Evolutionary conservation across 2,888 invertebrate species (phyloP), one percentile per base, ranked within the genome.

Genomic region (Ernsta delagoae): DNA sequence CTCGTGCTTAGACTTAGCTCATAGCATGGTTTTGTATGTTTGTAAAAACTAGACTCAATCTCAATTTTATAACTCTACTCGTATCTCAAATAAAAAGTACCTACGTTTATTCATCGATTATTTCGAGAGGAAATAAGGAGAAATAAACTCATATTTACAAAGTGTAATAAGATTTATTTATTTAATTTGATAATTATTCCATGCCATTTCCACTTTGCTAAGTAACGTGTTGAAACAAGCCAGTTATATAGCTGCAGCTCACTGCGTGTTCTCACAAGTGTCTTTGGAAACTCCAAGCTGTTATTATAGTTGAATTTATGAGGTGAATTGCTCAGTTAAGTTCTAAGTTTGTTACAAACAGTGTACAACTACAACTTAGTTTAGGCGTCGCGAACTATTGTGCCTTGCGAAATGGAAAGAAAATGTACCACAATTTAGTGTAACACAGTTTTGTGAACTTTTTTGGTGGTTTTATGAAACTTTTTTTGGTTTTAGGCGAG

Each of bases 221-320:
- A 71, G 72, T 57, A 57, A 48, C 75, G 11, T 56, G 82, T 81
- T 75, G 48, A 78, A 79, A 75, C 72, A 73, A 75, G 72, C 83
- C 76, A 79, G 79, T 85, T 84, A 81, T 80, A 83, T 84, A 68
- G 75, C 79, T 78, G 77, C 76, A 80, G 84, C 84, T 86, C 87
- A 87, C 83, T 85, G 86, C 82, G 82, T 83, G 78, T 83, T 84
- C 82, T 82, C 85, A 89, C 88, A 87, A 88, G 88, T 88, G 87
- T 85, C 88, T 87, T 75, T 87, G 87, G 88, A 84, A 88, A 87
- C 88, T 89, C 86, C 81, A 84, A 87, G 87, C 86, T 88, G 90
- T 90, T 92, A 92, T 92, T 91, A 91, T 90, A 88, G 78, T 79
- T 80, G 84, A 90, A 92, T 92, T 92, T 92, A 92, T 86, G 88